Conservation (phyloP, 2,888 invertebrate genomes). For the Cataglyphis cursor region DNA sequence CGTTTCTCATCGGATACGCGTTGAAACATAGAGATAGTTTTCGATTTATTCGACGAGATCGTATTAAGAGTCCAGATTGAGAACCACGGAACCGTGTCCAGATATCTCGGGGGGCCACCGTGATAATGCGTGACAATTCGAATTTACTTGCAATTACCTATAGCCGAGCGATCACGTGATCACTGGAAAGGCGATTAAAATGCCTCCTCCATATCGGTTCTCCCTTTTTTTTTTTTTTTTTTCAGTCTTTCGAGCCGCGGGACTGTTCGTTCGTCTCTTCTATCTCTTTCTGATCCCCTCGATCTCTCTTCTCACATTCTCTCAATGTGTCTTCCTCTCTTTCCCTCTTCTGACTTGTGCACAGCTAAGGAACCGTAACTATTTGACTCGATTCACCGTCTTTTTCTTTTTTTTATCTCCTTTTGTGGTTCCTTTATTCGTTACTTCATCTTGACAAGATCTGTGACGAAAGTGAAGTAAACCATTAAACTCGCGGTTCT, state of each 20-base stretch:
- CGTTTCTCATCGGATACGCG: conserved; percentile 5
- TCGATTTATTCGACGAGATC: not conserved
- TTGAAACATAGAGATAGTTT: not conserved
- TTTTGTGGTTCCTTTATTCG: conserved; percentile 58
- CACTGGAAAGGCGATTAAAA: conserved; percentile 74
- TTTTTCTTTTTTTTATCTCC: conserved; percentile 37
- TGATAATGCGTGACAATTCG: conserved; percentile 83
- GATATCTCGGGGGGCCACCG: conserved; percentile 67
- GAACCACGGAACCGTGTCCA: conserved; percentile 67
- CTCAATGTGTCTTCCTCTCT: conserved; percentile 20
- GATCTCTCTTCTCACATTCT: not conserved
- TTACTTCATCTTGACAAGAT: conserved; percentile 58
- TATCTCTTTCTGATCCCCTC: not conserved
- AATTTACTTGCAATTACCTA: conserved; percentile 81
- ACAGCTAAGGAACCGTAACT: conserved; percentile 69
- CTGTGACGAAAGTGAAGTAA: conserved; percentile 55
- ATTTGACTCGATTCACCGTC: conserved; percentile 74
- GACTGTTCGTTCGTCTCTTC: conserved; percentile 6
- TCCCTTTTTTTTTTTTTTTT: conserved; percentile 27
- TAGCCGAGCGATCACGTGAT: conserved; percentile 76
- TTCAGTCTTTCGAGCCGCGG: not conserved
- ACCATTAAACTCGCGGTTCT: conserved; percentile 23
- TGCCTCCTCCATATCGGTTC: conserved; percentile 52
- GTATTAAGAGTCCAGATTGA: conserved; percentile 59
- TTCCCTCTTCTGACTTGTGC: conserved; percentile 5